phyloP scores from a whole-genome alignment of 2,797 vertebrate species.

The Pelodytes ibericus region DNA sequence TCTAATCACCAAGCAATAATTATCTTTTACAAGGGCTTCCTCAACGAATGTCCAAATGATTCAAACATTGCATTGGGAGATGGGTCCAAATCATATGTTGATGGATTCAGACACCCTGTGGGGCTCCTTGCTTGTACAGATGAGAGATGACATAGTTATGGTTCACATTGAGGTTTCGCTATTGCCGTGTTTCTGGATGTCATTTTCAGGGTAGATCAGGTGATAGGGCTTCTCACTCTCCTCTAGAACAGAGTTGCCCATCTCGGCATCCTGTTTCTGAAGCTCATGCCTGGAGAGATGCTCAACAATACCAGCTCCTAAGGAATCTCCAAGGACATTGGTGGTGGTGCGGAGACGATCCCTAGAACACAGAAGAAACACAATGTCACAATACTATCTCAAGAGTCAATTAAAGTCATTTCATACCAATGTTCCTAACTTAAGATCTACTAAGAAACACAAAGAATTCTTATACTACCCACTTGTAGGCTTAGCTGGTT shows the following conservation, averaged over 20 bases:
- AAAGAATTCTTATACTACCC: too few relatives aligned
- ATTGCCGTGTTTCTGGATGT: conserved; percentile 72
- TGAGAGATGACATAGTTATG: neutral
- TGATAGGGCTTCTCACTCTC: conserved; percentile 85
- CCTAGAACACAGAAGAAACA: conserved; percentile 65
- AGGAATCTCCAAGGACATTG: conserved; percentile 92
- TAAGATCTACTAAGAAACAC: too few relatives aligned
- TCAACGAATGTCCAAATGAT: neutral
- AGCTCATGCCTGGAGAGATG: conserved; percentile 88
- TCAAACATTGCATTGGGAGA: neutral
- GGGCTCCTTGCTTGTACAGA: neutral
- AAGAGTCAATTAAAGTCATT: too few relatives aligned
- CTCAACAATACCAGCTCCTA: conserved; percentile 91
- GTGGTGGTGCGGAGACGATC: conserved; percentile 92
- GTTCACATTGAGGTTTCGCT: conserved; percentile 85
- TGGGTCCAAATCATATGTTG: neutral
- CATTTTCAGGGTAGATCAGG: conserved; percentile 82
- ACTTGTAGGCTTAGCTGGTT: too few relatives aligned
- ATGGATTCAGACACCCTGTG: neutral
- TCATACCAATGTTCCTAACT: too few relatives aligned
- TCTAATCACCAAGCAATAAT: too few relatives aligned
- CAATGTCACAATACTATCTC: neutral
- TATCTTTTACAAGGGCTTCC: neutral
- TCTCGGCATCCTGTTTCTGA: conserved; percentile 79
- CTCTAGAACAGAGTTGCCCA: conserved; percentile 81